Conservation (phyloP, 64 coral and sea anemone species). For the Montipora efflorescens region DNA sequence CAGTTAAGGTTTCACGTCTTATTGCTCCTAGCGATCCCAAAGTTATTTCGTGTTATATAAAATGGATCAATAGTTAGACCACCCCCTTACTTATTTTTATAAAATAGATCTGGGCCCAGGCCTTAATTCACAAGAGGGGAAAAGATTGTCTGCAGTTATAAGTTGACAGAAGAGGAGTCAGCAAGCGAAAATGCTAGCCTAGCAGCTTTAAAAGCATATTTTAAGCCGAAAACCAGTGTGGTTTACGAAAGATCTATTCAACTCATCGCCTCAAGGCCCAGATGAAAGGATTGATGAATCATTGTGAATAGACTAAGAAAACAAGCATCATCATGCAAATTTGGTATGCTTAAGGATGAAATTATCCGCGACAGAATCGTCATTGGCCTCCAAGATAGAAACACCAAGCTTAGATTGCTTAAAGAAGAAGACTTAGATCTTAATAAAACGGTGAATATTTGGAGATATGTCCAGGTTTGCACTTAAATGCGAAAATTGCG, state of each 20-base stretch:
- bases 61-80: too few relatives aligned
- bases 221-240: conserved; percentile 74
- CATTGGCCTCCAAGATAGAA: conserved; percentile 21
- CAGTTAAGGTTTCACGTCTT: too few relatives aligned
- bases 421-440: conserved; percentile 43
- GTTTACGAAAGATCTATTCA: conserved; percentile 61
- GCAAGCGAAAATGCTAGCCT: neutral
- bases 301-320: conserved; percentile 36
- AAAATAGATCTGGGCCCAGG: too few relatives aligned
- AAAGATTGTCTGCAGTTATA: conserved; percentile 32
- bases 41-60: too few relatives aligned
- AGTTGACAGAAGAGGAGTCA: conserved; percentile 29
- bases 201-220: conserved; percentile 38
- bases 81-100: too few relatives aligned
- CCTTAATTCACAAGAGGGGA: neutral
- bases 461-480: too few relatives aligned
- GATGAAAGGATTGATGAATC: conserved; percentile 20
- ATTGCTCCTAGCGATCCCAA: too few relatives aligned
- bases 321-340: conserved; percentile 25
- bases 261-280: conserved; percentile 5
- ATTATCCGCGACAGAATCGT: conserved; percentile 57
- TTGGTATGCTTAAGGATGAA: conserved; percentile 19
- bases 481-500: too few relatives aligned
- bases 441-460: conserved; percentile 48
- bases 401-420: conserved; percentile 46